Evolutionary conservation across 2,888 invertebrate species (phyloP), one percentile per base, ranked within the genome.

Genomic region (Odontomyia ornata): DNA sequence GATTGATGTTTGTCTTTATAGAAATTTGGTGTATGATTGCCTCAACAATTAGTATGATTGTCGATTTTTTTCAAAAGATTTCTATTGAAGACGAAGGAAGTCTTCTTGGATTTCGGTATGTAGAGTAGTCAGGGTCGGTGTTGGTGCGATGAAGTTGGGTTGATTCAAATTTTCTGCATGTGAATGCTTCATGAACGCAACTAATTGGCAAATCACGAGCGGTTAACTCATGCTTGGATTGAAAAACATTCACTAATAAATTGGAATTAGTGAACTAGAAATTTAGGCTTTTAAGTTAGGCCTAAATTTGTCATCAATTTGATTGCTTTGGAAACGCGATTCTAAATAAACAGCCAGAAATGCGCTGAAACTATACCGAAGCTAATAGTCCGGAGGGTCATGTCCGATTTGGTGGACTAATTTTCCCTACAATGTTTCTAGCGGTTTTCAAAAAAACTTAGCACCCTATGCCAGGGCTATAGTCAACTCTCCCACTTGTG

Each of bases 41-140:
- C 15, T 1, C 36, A 57, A 28, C 73, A 73, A 73, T 73, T 73
- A 73, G 73, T 57, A 57, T 56, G 73, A 72, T 72, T 72, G 72
- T 72, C 57, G 72, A 72, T 72, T 73, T 36, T 57, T 72, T 72
- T 72, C 21, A 27, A 56, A 56, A 18, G 72, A 72, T 72, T 73
- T 73, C 23, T n/a, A 73, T 57, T 21, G 30, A 60, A 57, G 52
- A 25, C 27, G 72, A n/a, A 69, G 18, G 23, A 25, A 60, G 11
- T 60, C 9, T 52, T 18, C 15, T 15, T 18, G 7, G 18, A 52
- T 7, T 15, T 23, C 23, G 60, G 60, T 60, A 7, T n/a, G 25
- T 23, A 13, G 21, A 23, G 60, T 23, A 4, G 25, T 23, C 1
- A 25, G 25, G 23, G 25, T 60, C 7, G 56, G 60, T 23, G 25